Conservation (phyloP, 2,113 vertebrate genomes). For the Cololabis saira region DNA sequence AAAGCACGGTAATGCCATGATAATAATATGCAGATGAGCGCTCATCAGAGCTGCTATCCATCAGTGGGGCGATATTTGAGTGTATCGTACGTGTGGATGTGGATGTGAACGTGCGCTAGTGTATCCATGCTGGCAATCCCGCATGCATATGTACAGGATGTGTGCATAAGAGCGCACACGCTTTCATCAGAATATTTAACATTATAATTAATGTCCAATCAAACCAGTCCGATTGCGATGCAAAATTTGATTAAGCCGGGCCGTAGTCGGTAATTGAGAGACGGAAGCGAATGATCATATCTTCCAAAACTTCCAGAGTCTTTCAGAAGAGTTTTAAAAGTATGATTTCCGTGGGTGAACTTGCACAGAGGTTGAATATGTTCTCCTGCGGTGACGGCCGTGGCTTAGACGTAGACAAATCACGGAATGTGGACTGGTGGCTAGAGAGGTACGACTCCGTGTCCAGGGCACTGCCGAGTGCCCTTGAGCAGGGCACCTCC, state of each 20-base stretch:
- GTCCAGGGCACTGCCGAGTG: too few relatives aligned
- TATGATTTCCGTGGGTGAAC: neutral
- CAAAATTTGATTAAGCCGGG: conserved; percentile 58
- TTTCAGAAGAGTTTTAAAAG: conserved; percentile 24
- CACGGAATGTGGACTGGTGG: too few relatives aligned
- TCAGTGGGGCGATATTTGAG: conserved; percentile 65
- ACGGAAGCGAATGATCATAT: conserved; percentile 39
- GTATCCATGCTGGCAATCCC: conserved; percentile 4
- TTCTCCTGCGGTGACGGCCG: too few relatives aligned
- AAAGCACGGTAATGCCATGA: conserved; percentile 67
- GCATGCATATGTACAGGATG: conserved; percentile 22
- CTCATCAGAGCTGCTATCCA: conserved; percentile 67
- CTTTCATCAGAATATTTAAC: conserved; percentile 58
- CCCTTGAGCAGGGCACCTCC: too few relatives aligned
- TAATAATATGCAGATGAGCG: conserved; percentile 73
- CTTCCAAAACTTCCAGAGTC: neutral
- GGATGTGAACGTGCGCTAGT: conserved; percentile 12
- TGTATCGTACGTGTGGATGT: conserved; percentile 11
- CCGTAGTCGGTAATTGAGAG: conserved; percentile 20
- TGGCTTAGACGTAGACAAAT: too few relatives aligned
- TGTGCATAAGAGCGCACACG: conserved; percentile 24
- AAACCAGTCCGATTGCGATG: conserved; percentile 35
- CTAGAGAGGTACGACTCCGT: too few relatives aligned
- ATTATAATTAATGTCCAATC: conserved; percentile 67
- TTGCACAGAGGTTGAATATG: too few relatives aligned